Percentiles rank a stretch among this genome's conserved stretches.
phyloP scores from a whole-genome alignment of 2,113 vertebrate species.

The Dasyornis broadbenti region DNA sequence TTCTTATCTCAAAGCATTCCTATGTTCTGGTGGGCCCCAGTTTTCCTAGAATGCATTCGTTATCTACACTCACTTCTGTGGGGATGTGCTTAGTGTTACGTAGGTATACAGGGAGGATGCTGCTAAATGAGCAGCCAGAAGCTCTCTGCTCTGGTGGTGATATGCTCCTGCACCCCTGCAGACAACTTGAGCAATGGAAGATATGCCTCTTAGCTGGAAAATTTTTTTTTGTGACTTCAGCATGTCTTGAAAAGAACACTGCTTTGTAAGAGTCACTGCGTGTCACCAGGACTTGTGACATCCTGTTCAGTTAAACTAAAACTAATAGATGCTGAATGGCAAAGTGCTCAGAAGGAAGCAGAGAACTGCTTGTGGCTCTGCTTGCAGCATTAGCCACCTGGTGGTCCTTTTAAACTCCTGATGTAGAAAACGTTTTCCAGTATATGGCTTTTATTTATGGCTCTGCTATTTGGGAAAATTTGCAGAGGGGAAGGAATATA shows the following conservation, averaged over 20 bases:
- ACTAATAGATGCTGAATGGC: not conserved
- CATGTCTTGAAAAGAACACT: not conserved
- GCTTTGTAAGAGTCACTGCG: not conserved
- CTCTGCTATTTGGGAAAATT: not conserved
- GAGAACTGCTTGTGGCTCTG: not conserved
- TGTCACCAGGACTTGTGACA: accelerated
- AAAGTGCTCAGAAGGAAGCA: not conserved
- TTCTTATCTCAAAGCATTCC: not conserved
- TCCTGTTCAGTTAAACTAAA: not conserved
- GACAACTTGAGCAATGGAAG: not conserved
- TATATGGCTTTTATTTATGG: not conserved
- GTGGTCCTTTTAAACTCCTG: not conserved
- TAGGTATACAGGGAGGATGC: accelerated
- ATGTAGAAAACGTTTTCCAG: not conserved
- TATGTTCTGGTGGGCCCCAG: not conserved
- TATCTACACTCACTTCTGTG: not conserved
- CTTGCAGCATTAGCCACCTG: not conserved
- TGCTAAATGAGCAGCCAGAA: not conserved
- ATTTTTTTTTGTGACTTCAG: not conserved
- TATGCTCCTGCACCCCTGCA: not conserved
- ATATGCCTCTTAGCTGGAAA: not conserved
- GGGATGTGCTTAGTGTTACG: not conserved
- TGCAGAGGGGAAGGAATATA: not conserved
- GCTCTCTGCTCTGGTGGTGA: not conserved
- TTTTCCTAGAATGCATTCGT: not conserved